These are phyloP conservation scores for Podocnemis expansa DNA, from an alignment of 2,113 vertebrate genomes.

Conservation along the genomic window DNA sequence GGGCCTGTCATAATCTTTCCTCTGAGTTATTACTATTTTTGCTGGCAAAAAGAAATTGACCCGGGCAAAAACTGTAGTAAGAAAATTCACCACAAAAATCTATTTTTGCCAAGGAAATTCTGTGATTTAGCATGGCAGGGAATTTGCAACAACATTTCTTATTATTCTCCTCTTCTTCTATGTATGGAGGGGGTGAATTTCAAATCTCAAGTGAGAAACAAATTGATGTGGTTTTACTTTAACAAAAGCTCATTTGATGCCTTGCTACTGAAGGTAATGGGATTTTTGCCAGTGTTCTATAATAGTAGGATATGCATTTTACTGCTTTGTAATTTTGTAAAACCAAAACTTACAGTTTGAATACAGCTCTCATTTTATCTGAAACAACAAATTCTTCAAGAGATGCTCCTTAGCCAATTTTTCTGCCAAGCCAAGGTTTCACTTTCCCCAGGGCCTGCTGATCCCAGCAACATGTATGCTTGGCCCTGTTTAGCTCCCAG, in stretches of 20 bases:
- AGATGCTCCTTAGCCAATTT: too few species aligned
- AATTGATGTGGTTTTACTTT: not conserved
- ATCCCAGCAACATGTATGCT: not conserved
- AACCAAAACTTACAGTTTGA: not conserved
- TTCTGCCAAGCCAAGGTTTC: not conserved
- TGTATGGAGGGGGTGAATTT: not conserved
- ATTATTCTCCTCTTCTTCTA: not conserved
- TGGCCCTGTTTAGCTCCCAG: not conserved
- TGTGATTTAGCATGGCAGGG: not conserved
- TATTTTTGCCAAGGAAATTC: not conserved
- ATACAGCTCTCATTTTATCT: not conserved
- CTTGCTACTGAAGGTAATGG: not conserved
- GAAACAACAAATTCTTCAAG: not conserved
- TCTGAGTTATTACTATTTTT: not conserved
- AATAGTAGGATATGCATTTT: not conserved
- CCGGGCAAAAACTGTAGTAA: not conserved
- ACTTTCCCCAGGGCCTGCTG: not conserved
- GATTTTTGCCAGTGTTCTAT: not conserved
- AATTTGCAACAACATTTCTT: not conserved
- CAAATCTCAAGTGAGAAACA: not conserved
- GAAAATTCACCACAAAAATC: not conserved
- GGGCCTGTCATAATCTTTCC: not conserved
- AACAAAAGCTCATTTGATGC: not conserved
- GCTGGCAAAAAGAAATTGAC: not conserved
- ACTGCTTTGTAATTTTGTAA: not conserved